Percentiles rank a stretch among this genome's conserved stretches.
These are phyloP conservation scores for Gerris lacustris DNA, from an alignment of 2,888 invertebrate species.

Conservation along the genomic window DNA sequence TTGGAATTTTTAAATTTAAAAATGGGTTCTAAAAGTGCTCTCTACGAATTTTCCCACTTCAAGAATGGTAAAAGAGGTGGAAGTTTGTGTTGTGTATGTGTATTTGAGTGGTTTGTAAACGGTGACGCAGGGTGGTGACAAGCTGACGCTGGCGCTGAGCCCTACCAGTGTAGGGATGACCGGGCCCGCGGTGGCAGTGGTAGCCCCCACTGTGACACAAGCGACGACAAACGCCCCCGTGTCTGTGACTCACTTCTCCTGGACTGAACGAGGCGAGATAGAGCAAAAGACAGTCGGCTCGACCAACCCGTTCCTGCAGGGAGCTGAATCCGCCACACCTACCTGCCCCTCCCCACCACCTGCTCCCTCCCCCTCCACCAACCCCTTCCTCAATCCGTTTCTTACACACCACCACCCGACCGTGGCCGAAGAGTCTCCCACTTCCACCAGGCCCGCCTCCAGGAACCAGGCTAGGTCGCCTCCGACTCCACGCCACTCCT, in stretches of 20 bases:
- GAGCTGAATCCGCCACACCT: conserved; percentile 21
- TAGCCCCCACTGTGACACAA: conserved; percentile 27
- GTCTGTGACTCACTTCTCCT: conserved; percentile 49
- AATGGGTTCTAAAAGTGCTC: too few relatives aligned
- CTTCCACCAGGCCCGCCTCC: conserved; percentile 26
- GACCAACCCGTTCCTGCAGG: conserved; percentile 27
- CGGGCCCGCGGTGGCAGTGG: conserved; percentile 21
- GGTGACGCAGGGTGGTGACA: conserved; percentile 35
- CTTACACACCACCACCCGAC: conserved; percentile 34
- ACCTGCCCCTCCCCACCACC: conserved; percentile 21
- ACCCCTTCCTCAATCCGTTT: conserved; percentile 28
- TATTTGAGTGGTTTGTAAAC: conserved; percentile 10
- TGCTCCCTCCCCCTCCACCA: conserved; percentile 33
- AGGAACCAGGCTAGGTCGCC: conserved; percentile 32
- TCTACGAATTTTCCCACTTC: too few relatives aligned
- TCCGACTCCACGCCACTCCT: not conserved
- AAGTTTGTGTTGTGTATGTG: conserved; percentile 16
- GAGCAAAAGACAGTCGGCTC: conserved; percentile 36
- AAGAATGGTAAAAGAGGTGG: too few relatives aligned
- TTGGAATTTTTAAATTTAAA: too few relatives aligned
- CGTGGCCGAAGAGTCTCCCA: conserved; percentile 18
- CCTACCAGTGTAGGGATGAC: conserved; percentile 20
- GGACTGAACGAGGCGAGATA: conserved; percentile 42
- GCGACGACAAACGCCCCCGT: conserved; percentile 38
- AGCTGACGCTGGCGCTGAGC: conserved; percentile 34